These are phyloP conservation scores for Pangasianodon gigas DNA, from an alignment of 2,113 vertebrate species.

Conservation along the genomic window DNA sequence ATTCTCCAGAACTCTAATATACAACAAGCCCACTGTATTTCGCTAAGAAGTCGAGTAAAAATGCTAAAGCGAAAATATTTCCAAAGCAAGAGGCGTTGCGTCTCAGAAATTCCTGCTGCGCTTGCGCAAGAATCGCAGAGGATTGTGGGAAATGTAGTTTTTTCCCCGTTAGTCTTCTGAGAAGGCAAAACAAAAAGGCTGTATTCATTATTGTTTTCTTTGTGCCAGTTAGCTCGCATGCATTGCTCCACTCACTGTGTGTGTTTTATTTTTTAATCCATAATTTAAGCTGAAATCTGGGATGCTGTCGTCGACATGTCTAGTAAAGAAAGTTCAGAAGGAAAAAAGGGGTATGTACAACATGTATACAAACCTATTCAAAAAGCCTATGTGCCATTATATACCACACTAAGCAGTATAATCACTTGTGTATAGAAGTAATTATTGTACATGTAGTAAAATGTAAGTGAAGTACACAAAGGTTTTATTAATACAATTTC, in stretches of 20 bases:
- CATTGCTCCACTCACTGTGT: background rate
- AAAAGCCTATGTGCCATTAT: background rate
- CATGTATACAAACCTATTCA: background rate
- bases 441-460: background rate
- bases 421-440: background rate
- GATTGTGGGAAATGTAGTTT: slow-evolving; percentile 50
- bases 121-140: slow-evolving; percentile 52
- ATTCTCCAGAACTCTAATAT: background rate
- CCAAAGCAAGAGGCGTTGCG: slow-evolving; percentile 53
- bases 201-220: background rate
- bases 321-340: slow-evolving; percentile 63
- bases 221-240: background rate
- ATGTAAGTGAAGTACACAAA: background rate
- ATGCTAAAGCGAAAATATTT: slow-evolving; percentile 16
- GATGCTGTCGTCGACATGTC: slow-evolving; percentile 69
- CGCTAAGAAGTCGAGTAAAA: background rate
- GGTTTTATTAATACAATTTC: background rate
- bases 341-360: slow-evolving; percentile 62
- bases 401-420: background rate
- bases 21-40: background rate
- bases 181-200: background rate
- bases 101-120: slow-evolving; percentile 57
- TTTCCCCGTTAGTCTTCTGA: too few species aligned
- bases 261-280: background rate
- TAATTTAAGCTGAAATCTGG: slow-evolving; percentile 60